Evolutionary conservation across 2,797 vertebrate species (phyloP).

Genomic region (Acomys russatus): DNA sequence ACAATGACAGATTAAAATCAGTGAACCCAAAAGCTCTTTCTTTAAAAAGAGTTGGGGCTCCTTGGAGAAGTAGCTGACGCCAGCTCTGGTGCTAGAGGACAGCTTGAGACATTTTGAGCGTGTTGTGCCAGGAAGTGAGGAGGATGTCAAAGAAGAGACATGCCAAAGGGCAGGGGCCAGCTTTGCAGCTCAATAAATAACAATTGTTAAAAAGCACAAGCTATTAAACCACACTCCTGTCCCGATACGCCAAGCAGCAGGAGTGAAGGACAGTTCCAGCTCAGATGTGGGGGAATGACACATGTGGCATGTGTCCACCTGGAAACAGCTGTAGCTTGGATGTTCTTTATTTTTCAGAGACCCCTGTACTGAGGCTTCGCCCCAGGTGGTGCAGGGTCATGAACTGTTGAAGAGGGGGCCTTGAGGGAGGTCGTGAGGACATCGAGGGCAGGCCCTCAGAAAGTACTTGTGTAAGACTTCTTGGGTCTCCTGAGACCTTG

Average conservation of each 20-base stretch:
- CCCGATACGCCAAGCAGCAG: background rate
- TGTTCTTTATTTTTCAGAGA: background rate
- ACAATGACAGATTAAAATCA: background rate
- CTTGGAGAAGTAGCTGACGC: background rate
- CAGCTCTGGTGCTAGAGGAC: background rate
- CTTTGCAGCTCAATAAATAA: background rate
- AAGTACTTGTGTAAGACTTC: background rate
- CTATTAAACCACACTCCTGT: background rate
- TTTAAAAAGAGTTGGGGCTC: slow-evolving; percentile 11
- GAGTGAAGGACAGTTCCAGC: background rate
- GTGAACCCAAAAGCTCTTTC: background rate
- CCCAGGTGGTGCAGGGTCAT: background rate
- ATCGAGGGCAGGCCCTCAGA: background rate
- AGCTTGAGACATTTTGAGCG: background rate
- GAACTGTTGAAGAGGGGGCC: background rate
- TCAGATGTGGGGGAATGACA: background rate
- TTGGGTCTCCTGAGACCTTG: background rate
- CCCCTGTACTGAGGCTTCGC: background rate
- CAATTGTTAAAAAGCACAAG: background rate
- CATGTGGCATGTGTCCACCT: background rate
- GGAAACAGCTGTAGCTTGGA: background rate
- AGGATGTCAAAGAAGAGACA: background rate
- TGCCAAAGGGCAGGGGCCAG: background rate
- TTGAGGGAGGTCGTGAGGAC: background rate
- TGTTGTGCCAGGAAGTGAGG: background rate